Evolutionary conservation across 2,113 vertebrate genomes (phyloP), one percentile per base, ranked within the genome.

Genomic region (Colinus virginianus): DNA sequence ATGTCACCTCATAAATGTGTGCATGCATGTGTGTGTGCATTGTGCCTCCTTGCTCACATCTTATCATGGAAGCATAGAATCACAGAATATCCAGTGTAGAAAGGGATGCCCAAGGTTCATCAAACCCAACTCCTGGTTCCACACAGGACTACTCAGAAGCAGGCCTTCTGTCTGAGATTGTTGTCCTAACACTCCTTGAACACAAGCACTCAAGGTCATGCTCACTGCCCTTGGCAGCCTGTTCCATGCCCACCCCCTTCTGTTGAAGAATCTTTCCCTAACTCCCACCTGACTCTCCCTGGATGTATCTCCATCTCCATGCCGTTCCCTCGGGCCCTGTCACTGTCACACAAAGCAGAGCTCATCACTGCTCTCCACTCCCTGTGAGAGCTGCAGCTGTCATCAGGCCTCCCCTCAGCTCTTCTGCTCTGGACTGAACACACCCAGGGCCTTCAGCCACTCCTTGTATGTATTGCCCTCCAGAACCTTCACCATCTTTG

Each of bases 11-110:
- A 13, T 4, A 2, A 1, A 0, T 13, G 8, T 1, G 1, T 9
- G 5, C 20, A 7, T 0, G 0, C 13, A 4, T 7, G 13, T 40
- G 34, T 6, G 8, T 1, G 3, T 36, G n/a, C 15, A 26, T 9
- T 71, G 11, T 71, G 79, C 26, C 32, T 43, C 7, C 30, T 28
- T 49, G 5, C 18, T 85, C 42, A 6, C 13, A 9, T 10, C 28
- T 72, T 63, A 56, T 32, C 28, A 53, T 14, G 32, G 53, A 32
- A 32, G 18, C 18, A 20, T 11, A n/a, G 32, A 58, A 58, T n/a
- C 55, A n/a, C 7, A n/a, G 17, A 56, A 32, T 56, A 56, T 32
- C 55, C 49, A 14, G 26, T 17, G 15, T 28, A 53, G 28, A 26
- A 53, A 53, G 51, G 26, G 34, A 19, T 13, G 18, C 51, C 51